Base-by-base conservation (phyloP, 2,888 invertebrate genomes). In the Muschampia plurimacula region DNA sequence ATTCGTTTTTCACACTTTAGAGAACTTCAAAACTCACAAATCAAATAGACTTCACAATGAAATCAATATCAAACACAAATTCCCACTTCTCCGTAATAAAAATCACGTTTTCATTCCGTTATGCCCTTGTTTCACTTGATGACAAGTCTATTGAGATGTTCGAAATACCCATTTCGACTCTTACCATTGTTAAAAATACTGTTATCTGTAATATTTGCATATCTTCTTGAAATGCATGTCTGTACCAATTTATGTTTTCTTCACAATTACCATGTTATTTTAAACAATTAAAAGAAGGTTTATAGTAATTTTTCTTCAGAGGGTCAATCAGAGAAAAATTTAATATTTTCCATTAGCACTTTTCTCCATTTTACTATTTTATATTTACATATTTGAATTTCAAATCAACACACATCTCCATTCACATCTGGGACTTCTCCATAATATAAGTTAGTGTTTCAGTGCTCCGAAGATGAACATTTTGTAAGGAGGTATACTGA, bases 1-100 rank as follows among this genome's bases (percentile, higher is more conserved):
- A 32, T 32, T 67, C 44, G 44, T n/a, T 28, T 57, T 59, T 46
- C 44, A 62, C 62, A n/a, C 39, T 39, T 62, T 36, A 12, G 13
- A 2, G 28, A 39, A 8, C 32, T 28, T 57, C 41, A 13, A 46
- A 60, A 68, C 44, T 36, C 57, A 67, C 59, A 59, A 59, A 62
- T 36, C 46, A 60, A 60, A 59, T 13, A 15, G 44, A 59, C 44
- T 8, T 46, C 68, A 68, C 57, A 2, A n/a, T 39, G n/a, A 39
- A 62, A 36, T 62, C 60, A 62, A 62, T 39, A 55, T 59, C 13
- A 32, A 28, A 12, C 60, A 22, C 22, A 22, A 22, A 22, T 9
- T 41, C 36, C 9, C 39, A 41, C 39, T 62, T 62, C 59, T 5
- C 36, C 36, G 60, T 13, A 60, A n/a, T 39, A 8, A 32, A 12